These are phyloP conservation scores for Gyps fulvus DNA, from an alignment of 2,113 vertebrate species.

Conservation along the genomic window DNA sequence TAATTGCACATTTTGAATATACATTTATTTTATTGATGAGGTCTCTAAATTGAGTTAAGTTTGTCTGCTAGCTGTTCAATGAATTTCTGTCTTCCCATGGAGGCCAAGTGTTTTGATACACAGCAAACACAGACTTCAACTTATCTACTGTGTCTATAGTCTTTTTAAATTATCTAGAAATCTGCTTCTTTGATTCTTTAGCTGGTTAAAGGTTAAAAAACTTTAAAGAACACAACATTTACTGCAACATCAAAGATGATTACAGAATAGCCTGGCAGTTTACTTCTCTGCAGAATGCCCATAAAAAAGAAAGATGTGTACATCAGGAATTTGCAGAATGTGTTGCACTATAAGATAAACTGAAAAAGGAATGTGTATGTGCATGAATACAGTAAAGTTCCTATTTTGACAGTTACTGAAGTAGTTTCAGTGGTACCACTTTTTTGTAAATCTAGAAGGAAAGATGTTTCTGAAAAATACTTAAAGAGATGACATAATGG, in stretches of 20 bases:
- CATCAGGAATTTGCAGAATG: conserved; percentile 55
- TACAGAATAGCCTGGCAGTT: conserved; percentile 47
- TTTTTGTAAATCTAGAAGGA: not conserved
- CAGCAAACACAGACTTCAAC: conserved; percentile 25
- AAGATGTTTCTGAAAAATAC: not conserved
- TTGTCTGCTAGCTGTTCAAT: not conserved
- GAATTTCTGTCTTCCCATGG: not conserved
- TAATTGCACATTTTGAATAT: not conserved
- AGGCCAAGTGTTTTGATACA: not conserved
- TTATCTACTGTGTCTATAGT: conserved; percentile 32
- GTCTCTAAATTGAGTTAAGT: not conserved
- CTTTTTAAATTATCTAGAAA: conserved; percentile 33
- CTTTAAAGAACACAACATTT: conserved; percentile 40
- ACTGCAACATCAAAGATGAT: conserved; percentile 62
- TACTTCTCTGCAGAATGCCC: conserved; percentile 45
- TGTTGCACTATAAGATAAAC: conserved; percentile 45
- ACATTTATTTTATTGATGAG: not conserved
- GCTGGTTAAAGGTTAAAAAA: conserved; percentile 59
- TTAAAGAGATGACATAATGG: not conserved
- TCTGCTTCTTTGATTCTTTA: conserved; percentile 32
- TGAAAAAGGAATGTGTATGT: conserved; percentile 46
- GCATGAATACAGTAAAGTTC: not conserved
- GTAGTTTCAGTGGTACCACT: not conserved
- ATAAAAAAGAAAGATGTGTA: conserved; percentile 64
- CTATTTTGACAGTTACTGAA: conserved; percentile 15